Conservation (phyloP, 2,797 vertebrate genomes). For the Sebastes umbrosus region DNA sequence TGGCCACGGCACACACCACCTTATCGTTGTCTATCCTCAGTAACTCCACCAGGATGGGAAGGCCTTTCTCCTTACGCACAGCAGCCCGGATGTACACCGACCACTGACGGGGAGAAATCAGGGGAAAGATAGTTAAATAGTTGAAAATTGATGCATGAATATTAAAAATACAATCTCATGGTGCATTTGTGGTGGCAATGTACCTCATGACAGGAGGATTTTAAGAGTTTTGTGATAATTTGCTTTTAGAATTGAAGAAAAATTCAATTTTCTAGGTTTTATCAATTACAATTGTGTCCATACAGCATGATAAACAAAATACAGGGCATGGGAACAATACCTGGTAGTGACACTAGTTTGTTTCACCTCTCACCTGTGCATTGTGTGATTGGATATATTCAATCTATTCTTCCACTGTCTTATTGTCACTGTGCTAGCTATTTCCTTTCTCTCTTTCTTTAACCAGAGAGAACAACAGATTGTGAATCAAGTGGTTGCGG, state of each 20-base stretch:
- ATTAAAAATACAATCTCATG: background rate
- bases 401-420: background rate
- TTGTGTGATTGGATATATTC: no score
- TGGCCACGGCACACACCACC: conserved; percentile 97
- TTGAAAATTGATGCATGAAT: background rate
- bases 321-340: background rate
- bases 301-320: background rate
- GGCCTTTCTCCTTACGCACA: conserved; percentile 85
- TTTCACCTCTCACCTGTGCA: background rate
- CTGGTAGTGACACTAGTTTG: background rate
- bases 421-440: background rate
- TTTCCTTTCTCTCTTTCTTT: background rate
- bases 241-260: background rate
- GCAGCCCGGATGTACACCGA: conserved; percentile 97
- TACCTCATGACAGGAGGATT: background rate
- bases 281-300: background rate
- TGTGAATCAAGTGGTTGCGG: background rate
- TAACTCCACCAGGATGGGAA: conserved; percentile 96
- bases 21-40: conserved; percentile 98
- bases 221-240: background rate
- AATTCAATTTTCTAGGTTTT: background rate
- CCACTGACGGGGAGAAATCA: conserved; percentile 80
- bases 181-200: background rate
- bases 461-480: background rate
- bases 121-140: background rate